Evolutionary conservation across 2,888 invertebrate genomes (phyloP), one percentile per base, ranked within the genome.

Genomic region (Pelosia muscerda): DNA sequence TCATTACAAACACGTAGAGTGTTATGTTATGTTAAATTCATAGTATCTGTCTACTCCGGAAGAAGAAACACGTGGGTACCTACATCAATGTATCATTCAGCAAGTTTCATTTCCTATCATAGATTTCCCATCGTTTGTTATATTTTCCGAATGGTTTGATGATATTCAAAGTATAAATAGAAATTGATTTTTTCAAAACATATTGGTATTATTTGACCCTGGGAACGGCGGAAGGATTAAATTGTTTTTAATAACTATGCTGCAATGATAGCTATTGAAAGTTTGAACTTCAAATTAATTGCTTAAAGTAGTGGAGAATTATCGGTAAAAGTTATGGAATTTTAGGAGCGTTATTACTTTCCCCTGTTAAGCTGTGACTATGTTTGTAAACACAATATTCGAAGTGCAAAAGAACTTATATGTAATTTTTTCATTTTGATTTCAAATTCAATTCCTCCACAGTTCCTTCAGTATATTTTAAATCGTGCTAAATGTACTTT

Each of bases 101-200:
- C 8, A n/a, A 13, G 22, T 13, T 34, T 23, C 22, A 23, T 23
- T 25, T 6, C n/a, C 49, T 59, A 1, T 19, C 4, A 19, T 19
- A 38, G 5, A 38, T 53, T 49, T 49, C 61, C 22, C 61, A 53
- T 62, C 26, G 3, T 13, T 28, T 62, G 49, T 62, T 62, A 49
- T 53, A 28, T 22, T 26, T 26, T 2, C 5, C 49, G 53, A 26
- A 53, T 28, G 22, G 19, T 61, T 49, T 61, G 9, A 53, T 49
- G 49, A 53, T 26, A 28, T 13, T 53, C 13, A 8, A 62, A 62
- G 38, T 62, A 49, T 62, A 28, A 62, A 62, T 28, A n/a, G 19
- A 25, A 38, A 59, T 38, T 19, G 9, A 59, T 25, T 23, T 59
- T 38, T 15, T 38, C 25, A 38, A 59, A 59, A 25, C 59, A 59